Percentiles rank a stretch among this genome's conserved stretches.
phyloP scores from a whole-genome alignment of 2,888 invertebrate genomes.

The Silvanus unidentatus region DNA sequence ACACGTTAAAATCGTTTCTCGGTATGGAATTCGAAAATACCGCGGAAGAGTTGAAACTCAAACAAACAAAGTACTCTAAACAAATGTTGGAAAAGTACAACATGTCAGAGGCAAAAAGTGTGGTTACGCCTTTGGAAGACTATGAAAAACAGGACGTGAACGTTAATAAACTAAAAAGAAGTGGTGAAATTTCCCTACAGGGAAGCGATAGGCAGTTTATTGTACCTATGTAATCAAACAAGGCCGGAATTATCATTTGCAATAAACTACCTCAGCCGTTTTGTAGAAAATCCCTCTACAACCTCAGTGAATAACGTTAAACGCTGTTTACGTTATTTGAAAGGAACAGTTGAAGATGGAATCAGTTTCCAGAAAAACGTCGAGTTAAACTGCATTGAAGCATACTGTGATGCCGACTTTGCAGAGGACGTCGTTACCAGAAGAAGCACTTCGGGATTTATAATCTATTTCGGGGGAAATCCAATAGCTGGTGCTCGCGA shows the following conservation, averaged over 20 bases:
- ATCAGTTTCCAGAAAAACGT: neutral
- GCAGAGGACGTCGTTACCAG: slow-evolving; percentile 20
- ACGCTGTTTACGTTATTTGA: slow-evolving; percentile 6
- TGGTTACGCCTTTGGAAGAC: no score
- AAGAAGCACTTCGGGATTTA: slow-evolving; percentile 22
- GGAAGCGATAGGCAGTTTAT: slow-evolving; percentile 10
- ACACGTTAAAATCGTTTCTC: no score
- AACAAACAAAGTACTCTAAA: slow-evolving; percentile 1
- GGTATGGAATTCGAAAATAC: slow-evolving; percentile 2
- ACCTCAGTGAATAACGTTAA: slow-evolving; percentile 8
- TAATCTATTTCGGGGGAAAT: slow-evolving; percentile 19
- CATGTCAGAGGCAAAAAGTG: no score
- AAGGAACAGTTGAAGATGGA: slow-evolving; percentile 5
- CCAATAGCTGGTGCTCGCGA: slow-evolving; percentile 25
- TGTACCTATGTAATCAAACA: slow-evolving; percentile 10
- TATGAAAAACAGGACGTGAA: neutral
- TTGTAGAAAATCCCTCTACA: slow-evolving; percentile 4
- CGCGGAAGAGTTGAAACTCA: neutral
- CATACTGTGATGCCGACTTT: slow-evolving; percentile 19
- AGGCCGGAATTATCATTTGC: slow-evolving; percentile 9
- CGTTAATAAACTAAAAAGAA: slow-evolving; percentile 6
- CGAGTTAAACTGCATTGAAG: neutral
- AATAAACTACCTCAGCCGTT: slow-evolving; percentile 7
- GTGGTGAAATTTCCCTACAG: slow-evolving; percentile 8
- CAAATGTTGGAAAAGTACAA: neutral